Base-by-base conservation (phyloP, 2,888 invertebrate genomes). In the Ornithoptera priamus region DNA sequence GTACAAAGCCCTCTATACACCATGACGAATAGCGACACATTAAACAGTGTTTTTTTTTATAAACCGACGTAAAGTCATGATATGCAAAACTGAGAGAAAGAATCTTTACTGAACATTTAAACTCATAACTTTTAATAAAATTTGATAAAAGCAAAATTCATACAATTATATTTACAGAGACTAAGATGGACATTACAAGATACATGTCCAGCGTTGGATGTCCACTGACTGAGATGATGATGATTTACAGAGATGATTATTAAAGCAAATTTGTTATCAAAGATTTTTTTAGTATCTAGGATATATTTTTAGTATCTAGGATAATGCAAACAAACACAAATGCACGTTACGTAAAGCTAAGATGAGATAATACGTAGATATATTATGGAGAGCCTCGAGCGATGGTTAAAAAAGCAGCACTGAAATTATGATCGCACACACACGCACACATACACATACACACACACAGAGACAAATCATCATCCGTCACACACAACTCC, bases 401-500 rank as follows among this genome's bases (percentile, higher is more conserved):
- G 71, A 62, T 63, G 58, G 57, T 53, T 70, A 69, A 69, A 75
- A 70, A 71, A 74, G 71, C 72, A 72, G 76, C 70, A 73, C 75
- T 72, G 72, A 71, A 72, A 68, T 64, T 65, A 64, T 64, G 60
- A 69, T 69, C 71, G 73, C 74, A 12, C 42, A 12, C 42, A 42
- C 12, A 42, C 42, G 2, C 53, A 77, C 70, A 58, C 67, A 62
- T 1, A 22, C 22, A 22, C 22, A 22, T 1, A 22, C 22, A 22
- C 67, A 67, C 42, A 42, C 56, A 72, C 68, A 78, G 74, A 78
- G 82, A 87, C 88, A 85, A 85, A 89, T 87, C 84, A 85, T 76
- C 83, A 88, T 89, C 82, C 84, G 89, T 90, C 88, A 87, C 82
- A 87, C 82, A 76, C 78, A 77, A 82, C 80, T 78, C 76, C 83